These are phyloP conservation scores for Labia minor DNA, from an alignment of 2,888 invertebrate genomes.

Conservation along the genomic window DNA sequence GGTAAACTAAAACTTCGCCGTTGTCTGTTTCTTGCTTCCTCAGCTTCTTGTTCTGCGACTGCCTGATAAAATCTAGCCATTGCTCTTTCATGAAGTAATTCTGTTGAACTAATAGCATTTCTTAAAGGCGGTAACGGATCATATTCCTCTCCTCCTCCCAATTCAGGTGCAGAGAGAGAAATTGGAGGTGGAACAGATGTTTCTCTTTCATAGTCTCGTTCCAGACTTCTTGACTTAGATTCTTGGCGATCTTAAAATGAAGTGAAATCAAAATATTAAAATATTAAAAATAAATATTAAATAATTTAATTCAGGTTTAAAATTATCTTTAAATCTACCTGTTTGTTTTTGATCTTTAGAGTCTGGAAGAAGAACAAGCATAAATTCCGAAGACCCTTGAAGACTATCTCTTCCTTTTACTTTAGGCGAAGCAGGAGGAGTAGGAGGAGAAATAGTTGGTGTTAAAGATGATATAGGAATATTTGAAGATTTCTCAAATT, in stretches of 20 bases:
- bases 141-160: slow-evolving; percentile 37
- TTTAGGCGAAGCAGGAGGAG: slow-evolving; percentile 26
- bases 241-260: slow-evolving; percentile 16
- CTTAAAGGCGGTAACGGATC: slow-evolving; percentile 37
- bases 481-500: neutral
- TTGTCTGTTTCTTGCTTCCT: slow-evolving; percentile 32
- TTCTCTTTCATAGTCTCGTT: slow-evolving; percentile 36
- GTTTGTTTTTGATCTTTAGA: slow-evolving; percentile 21
- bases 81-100: slow-evolving; percentile 67
- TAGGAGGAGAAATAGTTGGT: slow-evolving; percentile 15
- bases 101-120: slow-evolving; percentile 69
- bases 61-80: slow-evolving; percentile 74
- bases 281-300: too few species aligned
- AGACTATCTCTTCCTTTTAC: slow-evolving; percentile 36
- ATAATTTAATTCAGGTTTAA: too few species aligned
- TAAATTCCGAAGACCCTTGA: slow-evolving; percentile 66
- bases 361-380: slow-evolving; percentile 52
- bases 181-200: slow-evolving; percentile 64
- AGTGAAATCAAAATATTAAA: neutral
- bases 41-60: slow-evolving; percentile 60
- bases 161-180: slow-evolving; percentile 70
- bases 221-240: slow-evolving; percentile 14
- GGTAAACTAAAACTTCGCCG: slow-evolving; percentile 26
- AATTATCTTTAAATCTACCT: too few species aligned
- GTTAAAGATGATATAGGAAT: neutral